phyloP scores from a whole-genome alignment of 2,797 vertebrate genomes.

The Cephalopachus bancanus region DNA sequence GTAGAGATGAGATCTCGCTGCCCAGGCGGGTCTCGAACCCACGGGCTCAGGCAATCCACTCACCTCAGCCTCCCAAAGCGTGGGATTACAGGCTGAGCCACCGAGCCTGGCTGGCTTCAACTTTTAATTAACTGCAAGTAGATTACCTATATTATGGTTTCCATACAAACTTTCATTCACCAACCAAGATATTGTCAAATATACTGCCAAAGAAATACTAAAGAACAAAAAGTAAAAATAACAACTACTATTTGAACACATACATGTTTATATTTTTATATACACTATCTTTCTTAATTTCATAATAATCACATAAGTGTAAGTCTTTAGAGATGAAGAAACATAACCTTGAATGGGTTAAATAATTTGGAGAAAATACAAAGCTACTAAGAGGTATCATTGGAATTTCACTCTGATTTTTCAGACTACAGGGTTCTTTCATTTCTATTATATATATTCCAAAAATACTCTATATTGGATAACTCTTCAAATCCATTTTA shows the following conservation, averaged over 20 bases:
- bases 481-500: conserved; percentile 33
- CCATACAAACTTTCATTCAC: conserved; percentile 44
- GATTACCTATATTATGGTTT: conserved; percentile 46
- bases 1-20: too few species aligned
- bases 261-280: not conserved
- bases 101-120: too few species aligned
- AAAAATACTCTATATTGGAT: not conserved
- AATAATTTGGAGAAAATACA: conserved; percentile 13
- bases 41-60: too few species aligned
- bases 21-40: too few species aligned
- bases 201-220: conserved; percentile 35
- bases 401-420: not conserved
- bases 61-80: too few species aligned
- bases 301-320: not conserved
- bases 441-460: not conserved
- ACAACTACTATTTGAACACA: conserved; percentile 6
- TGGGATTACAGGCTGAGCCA: too few species aligned
- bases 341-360: not conserved
- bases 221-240: conserved; percentile 46
- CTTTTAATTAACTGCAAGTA: not conserved
- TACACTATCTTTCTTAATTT: conserved; percentile 31
- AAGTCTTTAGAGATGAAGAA: not conserved
- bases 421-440: not conserved
- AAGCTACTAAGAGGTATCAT: not conserved
- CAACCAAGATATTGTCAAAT: conserved; percentile 48